A percentile compares a stretch with the other conserved stretches of the same genome.
phyloP scores from a whole-genome alignment of 1,140 invertebrate genomes.

The Chionoecetes opilio region DNA sequence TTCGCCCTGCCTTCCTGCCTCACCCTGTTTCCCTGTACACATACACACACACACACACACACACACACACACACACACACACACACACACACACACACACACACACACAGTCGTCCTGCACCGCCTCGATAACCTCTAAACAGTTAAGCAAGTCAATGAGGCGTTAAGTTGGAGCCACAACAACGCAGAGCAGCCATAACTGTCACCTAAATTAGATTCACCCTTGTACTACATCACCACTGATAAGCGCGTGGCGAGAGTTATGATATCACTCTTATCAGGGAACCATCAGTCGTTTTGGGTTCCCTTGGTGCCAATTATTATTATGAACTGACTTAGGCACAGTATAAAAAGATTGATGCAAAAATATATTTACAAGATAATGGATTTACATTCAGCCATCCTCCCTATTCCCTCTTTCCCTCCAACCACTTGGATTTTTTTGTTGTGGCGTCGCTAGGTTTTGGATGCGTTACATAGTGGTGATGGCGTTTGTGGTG shows the following conservation, averaged over 20 bases:
- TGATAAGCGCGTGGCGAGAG: not conserved
- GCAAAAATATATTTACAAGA: not conserved
- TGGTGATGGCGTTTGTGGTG: too few species aligned
- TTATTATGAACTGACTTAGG: not conserved
- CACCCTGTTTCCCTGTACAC: not conserved
- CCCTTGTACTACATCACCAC: not conserved
- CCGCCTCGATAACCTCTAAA: constrained; percentile 38
- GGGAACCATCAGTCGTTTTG: constrained; percentile 15
- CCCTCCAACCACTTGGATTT: not conserved
- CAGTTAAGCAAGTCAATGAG: constrained; percentile 22
- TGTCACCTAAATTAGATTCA: constrained; percentile 27
- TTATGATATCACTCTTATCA: not conserved
- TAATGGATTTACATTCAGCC: not conserved
- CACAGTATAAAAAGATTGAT: not conserved
- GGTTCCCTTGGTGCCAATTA: constrained; percentile 18
- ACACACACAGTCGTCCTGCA: not conserved
- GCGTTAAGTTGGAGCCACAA: constrained; percentile 43
- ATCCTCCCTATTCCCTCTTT: too few species aligned
- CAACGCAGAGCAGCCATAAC: not conserved
- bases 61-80: too few species aligned
- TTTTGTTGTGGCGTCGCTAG: not conserved
- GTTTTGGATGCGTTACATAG: too few species aligned
- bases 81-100: too few species aligned
- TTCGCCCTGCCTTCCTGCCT: too few species aligned
- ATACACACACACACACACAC: not conserved